phyloP scores from a whole-genome alignment of 2,797 vertebrate genomes.

The Alfaro cultratus region DNA sequence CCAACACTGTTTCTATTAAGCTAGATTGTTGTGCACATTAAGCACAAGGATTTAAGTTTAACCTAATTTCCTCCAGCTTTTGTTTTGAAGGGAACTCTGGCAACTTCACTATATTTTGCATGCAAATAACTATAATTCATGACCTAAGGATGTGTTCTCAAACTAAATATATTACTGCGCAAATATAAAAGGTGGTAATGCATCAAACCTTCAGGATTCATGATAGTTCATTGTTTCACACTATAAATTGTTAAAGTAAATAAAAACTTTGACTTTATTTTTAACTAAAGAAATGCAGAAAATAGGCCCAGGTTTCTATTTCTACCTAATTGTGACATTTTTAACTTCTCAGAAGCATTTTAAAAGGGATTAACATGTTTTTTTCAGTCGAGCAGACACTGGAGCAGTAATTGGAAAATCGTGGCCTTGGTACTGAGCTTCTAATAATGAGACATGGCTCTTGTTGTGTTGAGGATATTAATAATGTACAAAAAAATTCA shows the following conservation, averaged over 20 bases:
- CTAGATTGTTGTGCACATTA: constrained; percentile 46
- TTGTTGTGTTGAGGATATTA: constrained; percentile 75
- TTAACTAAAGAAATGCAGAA: constrained; percentile 12
- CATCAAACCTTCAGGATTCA: constrained; percentile 13
- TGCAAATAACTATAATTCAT: constrained; percentile 36
- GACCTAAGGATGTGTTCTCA: constrained; percentile 26
- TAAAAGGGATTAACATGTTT: constrained; percentile 31
- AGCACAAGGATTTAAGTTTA: constrained; percentile 26
- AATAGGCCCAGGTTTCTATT: constrained; percentile 7
- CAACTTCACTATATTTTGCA: constrained; percentile 44
- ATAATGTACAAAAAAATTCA: constrained; percentile 77
- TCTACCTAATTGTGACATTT: constrained; percentile 28
- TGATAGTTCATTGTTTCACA: not conserved
- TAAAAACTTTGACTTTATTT: constrained; percentile 9
- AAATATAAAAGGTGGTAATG: constrained; percentile 24
- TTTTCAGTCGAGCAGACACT: constrained; percentile 53
- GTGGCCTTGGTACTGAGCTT: constrained; percentile 45
- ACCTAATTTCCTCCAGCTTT: constrained; percentile 24
- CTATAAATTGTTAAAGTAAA: constrained; percentile 24
- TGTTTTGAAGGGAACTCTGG: constrained; percentile 32
- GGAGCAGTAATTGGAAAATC: constrained; percentile 68
- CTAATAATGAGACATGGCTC: constrained; percentile 75
- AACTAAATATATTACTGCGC: constrained; percentile 11
- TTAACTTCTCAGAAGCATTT: constrained; percentile 29
- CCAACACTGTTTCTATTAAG: constrained; percentile 18